Percentiles rank a stretch among this genome's conserved stretches.
Evolutionary conservation across 2,797 vertebrate genomes (phyloP).

Genomic region (Tauraco hartlaubi): DNA sequence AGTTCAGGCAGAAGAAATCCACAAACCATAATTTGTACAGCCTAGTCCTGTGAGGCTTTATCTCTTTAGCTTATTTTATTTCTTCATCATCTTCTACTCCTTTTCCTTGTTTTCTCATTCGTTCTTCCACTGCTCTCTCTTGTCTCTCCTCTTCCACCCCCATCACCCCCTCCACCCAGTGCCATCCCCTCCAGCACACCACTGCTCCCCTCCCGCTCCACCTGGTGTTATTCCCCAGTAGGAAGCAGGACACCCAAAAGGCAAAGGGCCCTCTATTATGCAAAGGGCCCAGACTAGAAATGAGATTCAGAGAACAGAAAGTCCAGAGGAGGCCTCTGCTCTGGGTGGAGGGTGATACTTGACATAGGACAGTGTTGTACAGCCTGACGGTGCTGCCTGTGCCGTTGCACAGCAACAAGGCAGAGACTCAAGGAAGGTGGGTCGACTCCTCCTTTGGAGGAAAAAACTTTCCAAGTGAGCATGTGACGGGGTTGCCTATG

Average conservation of each 20-base stretch:
- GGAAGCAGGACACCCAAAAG: background rate
- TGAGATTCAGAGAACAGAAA: background rate
- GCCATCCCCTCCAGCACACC: background rate
- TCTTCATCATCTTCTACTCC: background rate
- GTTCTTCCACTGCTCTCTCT: background rate
- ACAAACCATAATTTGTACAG: background rate
- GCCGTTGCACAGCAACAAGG: background rate
- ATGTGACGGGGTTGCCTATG: rapidly evolving
- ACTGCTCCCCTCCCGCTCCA: background rate
- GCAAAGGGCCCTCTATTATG: background rate
- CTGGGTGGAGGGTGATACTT: background rate
- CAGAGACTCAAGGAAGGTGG: background rate
- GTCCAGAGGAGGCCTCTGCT: background rate
- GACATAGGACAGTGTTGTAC: rapidly evolving
- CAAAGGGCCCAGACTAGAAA: background rate
- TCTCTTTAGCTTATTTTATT: background rate
- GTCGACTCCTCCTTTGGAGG: background rate
- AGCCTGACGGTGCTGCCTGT: background rate
- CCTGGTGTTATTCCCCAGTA: background rate
- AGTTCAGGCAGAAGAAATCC: background rate
- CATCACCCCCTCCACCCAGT: background rate
- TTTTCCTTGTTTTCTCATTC: background rate
- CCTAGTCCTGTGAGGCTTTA: background rate
- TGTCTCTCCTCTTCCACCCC: background rate
- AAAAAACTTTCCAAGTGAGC: background rate